These are phyloP conservation scores for Lottia scabra DNA, from an alignment of 2,888 invertebrate genomes.

Conservation along the genomic window DNA sequence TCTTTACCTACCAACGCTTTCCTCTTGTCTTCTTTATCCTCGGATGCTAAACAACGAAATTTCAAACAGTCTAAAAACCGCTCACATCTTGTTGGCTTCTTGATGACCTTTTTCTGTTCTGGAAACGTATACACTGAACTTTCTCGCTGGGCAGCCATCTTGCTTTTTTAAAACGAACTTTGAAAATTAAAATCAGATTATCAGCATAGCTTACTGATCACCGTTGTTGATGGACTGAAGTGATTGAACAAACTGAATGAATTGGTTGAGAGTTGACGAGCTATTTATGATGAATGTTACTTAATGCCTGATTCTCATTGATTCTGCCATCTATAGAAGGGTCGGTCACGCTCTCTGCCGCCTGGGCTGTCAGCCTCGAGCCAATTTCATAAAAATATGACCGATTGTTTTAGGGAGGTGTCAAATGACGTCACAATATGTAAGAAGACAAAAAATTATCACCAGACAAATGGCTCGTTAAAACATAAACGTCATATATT, in stretches of 20 bases:
- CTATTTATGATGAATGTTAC: too few relatives aligned
- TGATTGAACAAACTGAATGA: too few relatives aligned
- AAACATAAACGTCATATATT: too few relatives aligned
- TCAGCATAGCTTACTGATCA: too few relatives aligned
- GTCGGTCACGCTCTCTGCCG: neutral
- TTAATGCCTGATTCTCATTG: too few relatives aligned
- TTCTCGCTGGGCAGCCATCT: neutral
- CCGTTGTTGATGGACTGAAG: too few relatives aligned
- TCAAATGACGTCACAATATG: slow-evolving; percentile 2
- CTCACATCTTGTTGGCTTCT: neutral
- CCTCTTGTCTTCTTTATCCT: slow-evolving; percentile 68
- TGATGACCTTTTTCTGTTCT: neutral
- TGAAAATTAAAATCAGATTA: neutral
- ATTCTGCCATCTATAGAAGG: neutral
- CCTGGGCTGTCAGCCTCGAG: neutral
- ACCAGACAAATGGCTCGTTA: too few relatives aligned
- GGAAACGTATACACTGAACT: neutral
- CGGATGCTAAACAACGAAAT: neutral
- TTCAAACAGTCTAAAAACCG: neutral
- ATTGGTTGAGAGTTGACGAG: too few relatives aligned
- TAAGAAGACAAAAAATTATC: neutral
- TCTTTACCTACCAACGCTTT: slow-evolving; percentile 87
- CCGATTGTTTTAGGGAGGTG: slow-evolving; percentile 3
- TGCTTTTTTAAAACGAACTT: neutral
- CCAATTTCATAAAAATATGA: neutral